Conservation (phyloP, 2,888 invertebrate species). For the Harmothoe impar region DNA sequence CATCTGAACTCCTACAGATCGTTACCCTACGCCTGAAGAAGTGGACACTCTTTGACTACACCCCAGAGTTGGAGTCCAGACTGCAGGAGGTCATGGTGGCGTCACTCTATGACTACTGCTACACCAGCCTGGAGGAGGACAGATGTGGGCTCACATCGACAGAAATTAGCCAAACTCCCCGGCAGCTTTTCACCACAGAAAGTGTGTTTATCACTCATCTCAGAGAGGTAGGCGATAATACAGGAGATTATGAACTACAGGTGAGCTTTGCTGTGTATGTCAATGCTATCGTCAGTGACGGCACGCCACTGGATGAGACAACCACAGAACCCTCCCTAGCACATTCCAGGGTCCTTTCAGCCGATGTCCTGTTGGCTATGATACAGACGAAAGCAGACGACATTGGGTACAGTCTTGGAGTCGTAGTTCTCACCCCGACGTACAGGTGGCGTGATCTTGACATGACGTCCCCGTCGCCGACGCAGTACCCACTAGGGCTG, state of each 20-base stretch:
- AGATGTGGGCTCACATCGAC: neutral
- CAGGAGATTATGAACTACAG: neutral
- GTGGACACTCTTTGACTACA: neutral
- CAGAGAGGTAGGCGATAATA: neutral
- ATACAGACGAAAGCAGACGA: neutral
- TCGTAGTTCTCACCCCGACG: neutral
- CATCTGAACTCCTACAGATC: neutral
- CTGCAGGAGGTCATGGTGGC: neutral
- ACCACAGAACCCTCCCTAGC: neutral
- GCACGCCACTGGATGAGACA: neutral
- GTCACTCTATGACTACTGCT: neutral
- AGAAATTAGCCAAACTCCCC: neutral
- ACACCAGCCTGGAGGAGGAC: neutral
- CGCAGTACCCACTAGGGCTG: neutral
- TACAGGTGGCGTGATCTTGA: constrained; percentile 5
- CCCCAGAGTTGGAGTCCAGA: neutral
- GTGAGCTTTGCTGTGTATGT: constrained; percentile 26
- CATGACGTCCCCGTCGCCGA: neutral
- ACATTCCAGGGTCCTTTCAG: neutral
- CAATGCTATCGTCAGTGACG: neutral
- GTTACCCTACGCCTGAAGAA: neutral
- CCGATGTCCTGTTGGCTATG: neutral
- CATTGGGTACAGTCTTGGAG: neutral
- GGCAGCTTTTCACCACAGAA: neutral
- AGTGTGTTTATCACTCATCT: neutral